Conservation (phyloP, 2,888 invertebrate genomes). For the Chrysomela aeneicollis region DNA sequence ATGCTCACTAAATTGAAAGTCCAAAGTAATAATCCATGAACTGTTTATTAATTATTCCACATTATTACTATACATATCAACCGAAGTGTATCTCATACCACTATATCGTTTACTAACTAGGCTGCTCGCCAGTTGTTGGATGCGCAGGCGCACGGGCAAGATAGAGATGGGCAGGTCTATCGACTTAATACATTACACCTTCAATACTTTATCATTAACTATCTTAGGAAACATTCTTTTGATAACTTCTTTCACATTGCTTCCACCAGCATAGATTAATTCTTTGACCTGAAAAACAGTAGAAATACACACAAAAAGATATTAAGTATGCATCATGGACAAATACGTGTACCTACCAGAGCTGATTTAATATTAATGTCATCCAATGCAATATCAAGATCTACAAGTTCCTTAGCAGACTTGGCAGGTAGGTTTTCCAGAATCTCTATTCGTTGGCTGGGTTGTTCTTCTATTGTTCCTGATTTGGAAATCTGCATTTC, state of each 20-base stretch:
- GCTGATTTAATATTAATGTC: constrained; percentile 5
- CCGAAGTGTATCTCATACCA: too few species aligned
- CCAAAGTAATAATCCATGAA: too few species aligned
- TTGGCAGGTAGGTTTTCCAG: constrained; percentile 6
- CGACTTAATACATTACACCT: too few species aligned
- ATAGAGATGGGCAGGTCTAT: too few species aligned
- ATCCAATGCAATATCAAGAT: constrained; percentile 11
- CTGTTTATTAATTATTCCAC: too few species aligned
- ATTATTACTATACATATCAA: too few species aligned
- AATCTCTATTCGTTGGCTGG: constrained; percentile 12
- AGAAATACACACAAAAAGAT: constrained; percentile 7
- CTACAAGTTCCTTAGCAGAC: constrained; percentile 10
- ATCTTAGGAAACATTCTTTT: too few species aligned
- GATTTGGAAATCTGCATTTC: constrained; percentile 6
- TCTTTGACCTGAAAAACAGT: constrained; percentile 8
- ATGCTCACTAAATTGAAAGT: too few species aligned
- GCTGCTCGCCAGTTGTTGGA: too few species aligned
- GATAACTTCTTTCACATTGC: constrained; percentile 13
- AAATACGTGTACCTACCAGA: constrained; percentile 9
- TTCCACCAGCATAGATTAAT: constrained; percentile 7
- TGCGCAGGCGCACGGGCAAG: too few species aligned
- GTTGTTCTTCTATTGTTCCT: constrained; percentile 9
- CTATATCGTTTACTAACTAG: too few species aligned
- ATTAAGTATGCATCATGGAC: constrained; percentile 1
- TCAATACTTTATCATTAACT: too few species aligned